These are phyloP conservation scores for Chaetodon auriga DNA, from an alignment of 2,113 vertebrate genomes.

Conservation along the genomic window DNA sequence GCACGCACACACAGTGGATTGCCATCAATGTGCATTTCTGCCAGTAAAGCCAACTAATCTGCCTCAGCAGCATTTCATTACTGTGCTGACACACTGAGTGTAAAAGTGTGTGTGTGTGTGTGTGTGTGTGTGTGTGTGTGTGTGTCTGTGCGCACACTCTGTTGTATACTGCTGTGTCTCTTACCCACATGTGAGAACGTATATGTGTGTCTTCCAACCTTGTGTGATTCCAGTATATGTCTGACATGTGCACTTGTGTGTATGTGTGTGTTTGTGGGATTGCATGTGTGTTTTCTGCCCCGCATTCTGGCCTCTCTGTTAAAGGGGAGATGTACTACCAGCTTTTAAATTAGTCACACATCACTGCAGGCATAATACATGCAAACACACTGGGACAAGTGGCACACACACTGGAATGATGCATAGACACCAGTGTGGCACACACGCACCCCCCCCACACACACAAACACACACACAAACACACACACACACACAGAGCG, in stretches of 20 bases:
- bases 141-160: not conserved
- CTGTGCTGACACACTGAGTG: slow-evolving; percentile 26
- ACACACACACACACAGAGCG: not conserved
- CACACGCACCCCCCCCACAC: not conserved
- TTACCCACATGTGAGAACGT: not conserved
- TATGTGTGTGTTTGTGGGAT: not conserved
- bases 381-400: slow-evolving; percentile 29
- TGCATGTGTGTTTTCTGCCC: not conserved
- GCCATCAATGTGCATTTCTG: slow-evolving; percentile 18
- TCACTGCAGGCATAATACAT: slow-evolving; percentile 53
- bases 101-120: not conserved
- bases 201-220: not conserved
- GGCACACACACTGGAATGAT: slow-evolving; percentile 32
- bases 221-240: not conserved
- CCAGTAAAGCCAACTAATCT: slow-evolving; percentile 43
- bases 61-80: slow-evolving; percentile 59
- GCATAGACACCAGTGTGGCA: slow-evolving; percentile 3
- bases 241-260: not conserved
- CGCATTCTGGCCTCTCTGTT: slow-evolving; percentile 40
- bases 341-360: slow-evolving; percentile 69
- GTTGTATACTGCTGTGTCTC: not conserved
- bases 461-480: too few relatives aligned
- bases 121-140: not conserved
- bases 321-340: slow-evolving; percentile 60
- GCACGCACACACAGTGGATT: slow-evolving; percentile 4